Evolutionary conservation across 2,113 vertebrate species (phyloP).

Genomic region (Australoheros scitulus): DNA sequence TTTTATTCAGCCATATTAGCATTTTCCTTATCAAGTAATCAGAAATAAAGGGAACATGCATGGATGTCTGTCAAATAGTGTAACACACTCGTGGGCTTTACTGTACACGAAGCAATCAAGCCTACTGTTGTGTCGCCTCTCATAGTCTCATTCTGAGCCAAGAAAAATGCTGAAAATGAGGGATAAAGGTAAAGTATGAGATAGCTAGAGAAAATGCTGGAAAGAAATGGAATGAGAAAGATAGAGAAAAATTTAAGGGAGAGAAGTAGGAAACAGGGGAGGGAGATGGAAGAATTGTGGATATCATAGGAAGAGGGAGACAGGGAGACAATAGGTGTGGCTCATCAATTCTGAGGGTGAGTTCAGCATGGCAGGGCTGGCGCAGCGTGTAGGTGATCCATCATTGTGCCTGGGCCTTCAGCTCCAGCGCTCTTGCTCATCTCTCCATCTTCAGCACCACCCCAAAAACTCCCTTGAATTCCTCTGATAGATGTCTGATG

Average conservation of each 20-base stretch:
- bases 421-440: slow-evolving; percentile 34
- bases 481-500: slow-evolving; percentile 67
- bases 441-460: slow-evolving; percentile 42
- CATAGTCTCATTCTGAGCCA: background rate
- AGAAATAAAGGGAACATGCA: background rate
- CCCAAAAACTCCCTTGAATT: slow-evolving; percentile 60
- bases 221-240: slow-evolving; percentile 6
- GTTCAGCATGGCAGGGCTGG: slow-evolving; percentile 67
- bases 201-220: background rate
- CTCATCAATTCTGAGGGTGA: slow-evolving; percentile 78
- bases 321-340: slow-evolving; percentile 66
- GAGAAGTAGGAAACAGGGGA: slow-evolving; percentile 24
- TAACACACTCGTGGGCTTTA: background rate
- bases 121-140: background rate
- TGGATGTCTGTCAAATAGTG: background rate
- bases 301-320: slow-evolving; percentile 52
- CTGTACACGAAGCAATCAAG: background rate
- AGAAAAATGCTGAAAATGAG: background rate
- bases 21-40: background rate
- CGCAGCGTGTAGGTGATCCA: slow-evolving; percentile 74
- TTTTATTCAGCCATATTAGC: background rate
- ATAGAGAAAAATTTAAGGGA: slow-evolving; percentile 23
- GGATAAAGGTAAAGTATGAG: slow-evolving; percentile 16
- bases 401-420: slow-evolving; percentile 65
- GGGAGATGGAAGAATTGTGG: slow-evolving; percentile 40